Evolutionary conservation across 2,797 vertebrate species (phyloP), one percentile per base, ranked within the genome.

Genomic region (Trematomus bernacchii): DNA sequence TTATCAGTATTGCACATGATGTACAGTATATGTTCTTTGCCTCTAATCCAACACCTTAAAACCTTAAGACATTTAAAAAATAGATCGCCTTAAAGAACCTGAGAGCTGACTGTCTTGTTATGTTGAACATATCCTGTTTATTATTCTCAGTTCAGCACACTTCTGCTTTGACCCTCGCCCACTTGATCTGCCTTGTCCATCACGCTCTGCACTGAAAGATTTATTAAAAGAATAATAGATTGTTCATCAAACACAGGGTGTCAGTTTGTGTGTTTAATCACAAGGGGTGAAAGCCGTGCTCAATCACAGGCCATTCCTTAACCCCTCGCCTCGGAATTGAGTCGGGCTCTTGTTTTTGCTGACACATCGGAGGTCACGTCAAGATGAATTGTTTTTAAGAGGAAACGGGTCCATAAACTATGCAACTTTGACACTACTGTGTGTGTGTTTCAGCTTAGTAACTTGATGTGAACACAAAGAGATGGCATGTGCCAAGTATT

Each of bases 191-290:
- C 55, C 43, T 54, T 66, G 77, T 76, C 73, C 71, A 75, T 83
- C 72, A 77, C 2, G 3, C 30, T 62, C 18, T 37, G 18, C 12
- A 65, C 42, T 59, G 42, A 73, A 74, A 66, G 73, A 91, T 87
- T 85, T 78, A 87, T 83, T 79, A 72, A 80, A 84, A 80, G 57
- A 71, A 69, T 70, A 86, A 83, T 63, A 80, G 71, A 90, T 83
- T 83, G 71, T 82, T 71, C 69, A 82, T 87, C 82, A 87, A 88
- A 88, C 50, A 48, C 48, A 11, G 46, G 23, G 40, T 84, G 82
- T 84, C 83, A 81, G 44, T 85, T 71, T 80, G 73, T 77, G 64
- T 79, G 75, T 88, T 85, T 87, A 89, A 91, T 87, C 82, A 83
- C 37, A 46, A 58, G 55, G 69, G 70, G 58, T 78, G 77, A 91